Conservation (phyloP, 2,797 vertebrate species). For the Periophthalmus magnuspinnatus region DNA sequence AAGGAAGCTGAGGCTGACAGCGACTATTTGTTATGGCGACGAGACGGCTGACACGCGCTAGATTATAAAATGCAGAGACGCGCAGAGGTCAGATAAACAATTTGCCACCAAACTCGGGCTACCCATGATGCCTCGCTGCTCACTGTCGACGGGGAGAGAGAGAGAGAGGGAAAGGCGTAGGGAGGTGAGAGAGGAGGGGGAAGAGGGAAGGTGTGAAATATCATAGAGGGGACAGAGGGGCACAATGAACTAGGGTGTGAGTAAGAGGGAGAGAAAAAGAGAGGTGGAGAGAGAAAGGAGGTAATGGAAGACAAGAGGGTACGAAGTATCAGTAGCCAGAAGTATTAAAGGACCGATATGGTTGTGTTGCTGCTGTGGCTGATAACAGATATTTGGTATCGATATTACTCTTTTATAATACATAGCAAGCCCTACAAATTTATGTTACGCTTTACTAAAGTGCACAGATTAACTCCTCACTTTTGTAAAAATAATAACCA, state of each 20-base stretch:
- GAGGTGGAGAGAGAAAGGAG: neutral
- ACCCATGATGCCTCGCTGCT: slow-evolving; percentile 79
- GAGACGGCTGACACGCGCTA: slow-evolving; percentile 78
- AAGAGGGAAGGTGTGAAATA: neutral
- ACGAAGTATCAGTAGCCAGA: neutral
- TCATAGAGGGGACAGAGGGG: neutral
- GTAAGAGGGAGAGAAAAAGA: neutral
- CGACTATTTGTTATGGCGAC: slow-evolving; percentile 79
- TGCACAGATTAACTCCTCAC: too few relatives aligned
- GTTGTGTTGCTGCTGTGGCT: neutral
- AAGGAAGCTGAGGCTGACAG: slow-evolving; percentile 83
- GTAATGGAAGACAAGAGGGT: too few relatives aligned
- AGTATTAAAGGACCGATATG: neutral
- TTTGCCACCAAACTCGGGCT: slow-evolving; percentile 82
- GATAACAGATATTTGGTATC: neutral
- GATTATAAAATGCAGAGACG: slow-evolving; percentile 82
- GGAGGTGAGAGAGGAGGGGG: neutral
- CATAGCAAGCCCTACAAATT: too few relatives aligned
- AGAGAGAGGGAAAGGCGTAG: neutral
- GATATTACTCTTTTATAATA: too few relatives aligned
- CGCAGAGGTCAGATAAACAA: slow-evolving; percentile 86
- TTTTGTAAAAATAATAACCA: too few relatives aligned
- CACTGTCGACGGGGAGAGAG: slow-evolving; percentile 58
- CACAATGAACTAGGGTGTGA: neutral
- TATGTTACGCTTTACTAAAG: too few relatives aligned